Evolutionary conservation across 2,888 invertebrate genomes (phyloP).

Genomic region (Caenorhabditis parvicauda): DNA sequence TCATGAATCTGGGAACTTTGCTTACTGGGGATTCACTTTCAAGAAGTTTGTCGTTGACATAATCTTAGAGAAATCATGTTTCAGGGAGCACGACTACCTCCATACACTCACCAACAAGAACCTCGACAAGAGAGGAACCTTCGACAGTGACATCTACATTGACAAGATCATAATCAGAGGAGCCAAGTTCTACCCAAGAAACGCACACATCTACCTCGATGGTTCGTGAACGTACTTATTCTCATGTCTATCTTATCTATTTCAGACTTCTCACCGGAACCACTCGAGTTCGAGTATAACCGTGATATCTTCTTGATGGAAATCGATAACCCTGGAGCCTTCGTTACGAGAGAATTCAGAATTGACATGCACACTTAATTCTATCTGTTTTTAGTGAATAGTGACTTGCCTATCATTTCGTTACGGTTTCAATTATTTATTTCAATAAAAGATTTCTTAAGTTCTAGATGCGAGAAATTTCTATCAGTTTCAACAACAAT

Average conservation of each 20-base stretch:
- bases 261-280: slow-evolving; percentile 45
- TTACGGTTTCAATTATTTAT: too few species aligned
- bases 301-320: slow-evolving; percentile 57
- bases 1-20: slow-evolving; percentile 67
- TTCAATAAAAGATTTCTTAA: too few species aligned
- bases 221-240: slow-evolving; percentile 28
- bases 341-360: slow-evolving; percentile 63
- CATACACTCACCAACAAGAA: slow-evolving; percentile 60
- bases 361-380: slow-evolving; percentile 48
- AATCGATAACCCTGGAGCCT: slow-evolving; percentile 64
- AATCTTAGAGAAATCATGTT: not conserved
- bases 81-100: slow-evolving; percentile 51
- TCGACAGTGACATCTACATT: slow-evolving; percentile 64
- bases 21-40: slow-evolving; percentile 57
- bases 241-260: too few species aligned
- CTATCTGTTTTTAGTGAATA: too few species aligned
- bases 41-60: slow-evolving; percentile 24
- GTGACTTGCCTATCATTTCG: too few species aligned
- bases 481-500: too few species aligned
- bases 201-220: slow-evolving; percentile 61
- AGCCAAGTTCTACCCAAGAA: slow-evolving; percentile 63
- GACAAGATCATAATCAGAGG: slow-evolving; percentile 66
- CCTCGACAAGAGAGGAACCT: slow-evolving; percentile 56
- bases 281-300: slow-evolving; percentile 45
- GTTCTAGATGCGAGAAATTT: too few species aligned